phyloP scores from a whole-genome alignment of 2,888 invertebrate genomes.

The Ichneumoninae sp. region DNA sequence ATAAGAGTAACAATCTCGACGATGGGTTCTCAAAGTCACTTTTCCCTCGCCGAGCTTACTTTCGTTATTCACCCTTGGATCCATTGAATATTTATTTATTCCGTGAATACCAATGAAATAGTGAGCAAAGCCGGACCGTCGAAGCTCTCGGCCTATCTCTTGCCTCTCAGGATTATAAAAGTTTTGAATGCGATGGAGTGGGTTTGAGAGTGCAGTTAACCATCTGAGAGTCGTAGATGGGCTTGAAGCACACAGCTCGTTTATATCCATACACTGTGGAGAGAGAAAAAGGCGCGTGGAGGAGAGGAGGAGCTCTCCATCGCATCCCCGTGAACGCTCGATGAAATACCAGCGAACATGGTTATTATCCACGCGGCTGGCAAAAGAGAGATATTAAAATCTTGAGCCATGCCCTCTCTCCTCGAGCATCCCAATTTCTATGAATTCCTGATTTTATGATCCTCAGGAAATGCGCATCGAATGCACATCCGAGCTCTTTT shows the following conservation, averaged over 20 bases:
- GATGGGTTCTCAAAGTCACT: not conserved
- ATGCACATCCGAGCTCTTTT: constrained; percentile 35
- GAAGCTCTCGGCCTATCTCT: not conserved
- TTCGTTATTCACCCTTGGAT: not conserved
- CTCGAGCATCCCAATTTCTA: constrained; percentile 61
- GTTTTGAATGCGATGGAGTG: constrained; percentile 49
- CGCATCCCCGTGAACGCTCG: constrained; percentile 39
- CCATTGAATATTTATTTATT: constrained; percentile 50
- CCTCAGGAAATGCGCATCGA: constrained; percentile 42
- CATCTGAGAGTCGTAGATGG: constrained; percentile 11
- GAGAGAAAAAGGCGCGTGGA: not conserved
- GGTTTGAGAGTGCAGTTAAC: constrained; percentile 29
- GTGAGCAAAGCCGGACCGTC: not conserved
- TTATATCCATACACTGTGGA: not conserved
- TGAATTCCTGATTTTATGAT: constrained; percentile 58
- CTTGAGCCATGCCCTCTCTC: constrained; percentile 38
- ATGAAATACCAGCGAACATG: constrained; percentile 21
- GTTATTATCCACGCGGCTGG: constrained; percentile 13
- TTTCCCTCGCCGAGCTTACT: not conserved
- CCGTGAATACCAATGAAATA: constrained; percentile 37
- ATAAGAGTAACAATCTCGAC: not conserved
- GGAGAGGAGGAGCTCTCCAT: constrained; percentile 18
- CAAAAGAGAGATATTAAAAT: constrained; percentile 53
- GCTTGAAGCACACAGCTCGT: constrained; percentile 1
- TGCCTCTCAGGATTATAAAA: constrained; percentile 48